Conservation (phyloP, 2,888 invertebrate genomes). For the Notodromas monacha region DNA sequence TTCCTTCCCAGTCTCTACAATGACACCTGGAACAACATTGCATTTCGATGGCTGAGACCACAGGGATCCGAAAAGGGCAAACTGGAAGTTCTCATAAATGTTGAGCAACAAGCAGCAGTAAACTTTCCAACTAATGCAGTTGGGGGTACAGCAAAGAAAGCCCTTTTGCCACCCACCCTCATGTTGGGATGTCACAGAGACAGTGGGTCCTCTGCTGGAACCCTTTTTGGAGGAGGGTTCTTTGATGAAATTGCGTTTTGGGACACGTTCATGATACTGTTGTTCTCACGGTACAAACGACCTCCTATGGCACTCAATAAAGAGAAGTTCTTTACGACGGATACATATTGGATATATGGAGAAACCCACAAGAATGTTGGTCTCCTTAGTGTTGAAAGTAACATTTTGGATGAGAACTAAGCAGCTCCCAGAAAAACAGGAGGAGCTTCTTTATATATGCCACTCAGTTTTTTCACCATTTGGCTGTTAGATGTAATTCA, state of each 20-base stretch:
- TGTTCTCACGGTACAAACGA: too few species aligned
- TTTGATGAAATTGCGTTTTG: constrained; percentile 12
- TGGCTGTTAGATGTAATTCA: too few species aligned
- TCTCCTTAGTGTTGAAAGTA: too few species aligned
- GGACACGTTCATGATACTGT: too few species aligned
- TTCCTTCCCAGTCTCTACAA: constrained; percentile 10
- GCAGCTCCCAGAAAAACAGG: too few species aligned
- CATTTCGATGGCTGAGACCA: constrained; percentile 9
- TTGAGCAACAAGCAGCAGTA: background rate
- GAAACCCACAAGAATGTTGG: too few species aligned
- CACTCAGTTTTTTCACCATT: too few species aligned
- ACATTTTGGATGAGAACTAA: too few species aligned
- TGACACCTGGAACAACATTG: constrained; percentile 12
- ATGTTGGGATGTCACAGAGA: constrained; percentile 10
- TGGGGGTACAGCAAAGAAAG: background rate
- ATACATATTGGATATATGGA: too few species aligned
- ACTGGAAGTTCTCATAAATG: constrained; percentile 9
- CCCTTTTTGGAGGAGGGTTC: constrained; percentile 9
- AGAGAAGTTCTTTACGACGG: too few species aligned
- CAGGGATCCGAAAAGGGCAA: constrained; percentile 1
- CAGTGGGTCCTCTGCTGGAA: constrained; percentile 8
- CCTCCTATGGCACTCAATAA: too few species aligned
- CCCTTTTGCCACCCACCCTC: background rate
- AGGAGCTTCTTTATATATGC: too few species aligned
- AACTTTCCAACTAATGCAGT: background rate